Base-by-base conservation (phyloP, 1,140 invertebrate species). In the Drosophila subpulchrella region DNA sequence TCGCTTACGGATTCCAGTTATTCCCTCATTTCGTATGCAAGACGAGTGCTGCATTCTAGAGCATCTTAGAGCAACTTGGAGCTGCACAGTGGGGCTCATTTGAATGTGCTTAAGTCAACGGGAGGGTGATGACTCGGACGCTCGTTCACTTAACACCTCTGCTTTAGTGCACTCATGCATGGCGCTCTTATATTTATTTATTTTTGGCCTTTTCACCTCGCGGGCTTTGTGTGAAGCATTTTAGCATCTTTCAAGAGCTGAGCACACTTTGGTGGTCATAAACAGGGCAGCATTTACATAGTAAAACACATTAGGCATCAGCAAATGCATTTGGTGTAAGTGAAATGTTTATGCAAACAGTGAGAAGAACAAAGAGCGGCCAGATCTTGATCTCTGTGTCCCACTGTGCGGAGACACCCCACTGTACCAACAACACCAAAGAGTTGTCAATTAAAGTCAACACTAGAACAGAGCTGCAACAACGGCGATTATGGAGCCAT, bases 111-210 rank as follows among this genome's bases (percentile, higher is more conserved):
- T 58, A 61, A 67, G 73, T 46, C 55, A 55, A 60, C 47, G 48
- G 42, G 17, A 20, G 47, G 71, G 54, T 39, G 27, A 27, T 27
- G 27, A 27, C 27, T 27, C 44, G 41, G 34, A 36, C 42, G 15
- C 56, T n/a, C 58, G 34, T 57, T 72, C 79, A 83, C 83, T 86
- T 78, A 78, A 72, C 78, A 78, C 77, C 77, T 86, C 41, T 15
- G 59, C 61, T 46, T 51, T 10, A 58, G 46, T 32, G 60, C 71
- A 66, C 75, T 72, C 82, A 82, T 78, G 71, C 74, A 60, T 83
- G 71, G 83, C 83, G 80, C 83, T 86, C 62, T 78, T 70, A 86
- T 79, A 88, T 88, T 88, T 89, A 89, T 88, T 88, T 88, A 88
- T 88, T 68, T 80, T 88, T 89, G 76, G 80, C 73, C 80, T 89